Evolutionary conservation across 2,113 vertebrate species (phyloP).

Genomic region (Pachycephala philippinensis): DNA sequence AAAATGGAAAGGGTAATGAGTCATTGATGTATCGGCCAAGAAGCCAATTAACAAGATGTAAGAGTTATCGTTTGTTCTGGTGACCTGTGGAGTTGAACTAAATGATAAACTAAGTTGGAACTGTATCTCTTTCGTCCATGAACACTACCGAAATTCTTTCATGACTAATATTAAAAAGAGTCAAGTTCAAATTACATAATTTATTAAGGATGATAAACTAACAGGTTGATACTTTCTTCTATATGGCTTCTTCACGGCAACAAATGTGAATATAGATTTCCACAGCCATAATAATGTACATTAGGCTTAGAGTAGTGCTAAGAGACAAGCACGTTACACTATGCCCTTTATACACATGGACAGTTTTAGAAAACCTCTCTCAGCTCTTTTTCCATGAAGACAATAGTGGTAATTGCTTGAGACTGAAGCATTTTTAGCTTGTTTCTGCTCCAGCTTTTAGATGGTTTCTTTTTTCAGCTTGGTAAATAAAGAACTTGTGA

Average conservation of each 20-base stretch:
- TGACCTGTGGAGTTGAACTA: background rate
- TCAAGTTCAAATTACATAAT: background rate
- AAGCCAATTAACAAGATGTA: background rate
- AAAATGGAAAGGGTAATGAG: background rate
- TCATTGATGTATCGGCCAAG: background rate
- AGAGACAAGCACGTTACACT: conserved; percentile 42
- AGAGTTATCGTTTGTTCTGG: background rate
- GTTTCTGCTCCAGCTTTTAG: conserved; percentile 25
- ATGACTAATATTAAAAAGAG: background rate
- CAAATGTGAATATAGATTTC: background rate
- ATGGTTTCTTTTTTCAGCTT: conserved; percentile 51
- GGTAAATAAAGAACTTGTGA: conserved; percentile 53
- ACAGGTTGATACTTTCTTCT: background rate
- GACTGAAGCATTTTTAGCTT: conserved; percentile 53
- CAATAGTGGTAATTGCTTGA: conserved; percentile 59
- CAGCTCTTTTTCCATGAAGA: conserved; percentile 50
- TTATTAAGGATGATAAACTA: background rate
- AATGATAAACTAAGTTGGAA: background rate
- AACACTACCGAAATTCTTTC: background rate
- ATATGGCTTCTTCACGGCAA: background rate
- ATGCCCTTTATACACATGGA: conserved; percentile 32
- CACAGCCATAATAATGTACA: background rate
- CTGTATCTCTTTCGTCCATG: background rate
- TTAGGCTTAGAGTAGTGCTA: background rate
- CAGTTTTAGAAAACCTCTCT: conserved; percentile 58